phyloP scores from a whole-genome alignment of 2,797 vertebrate species.

The Tragopan temminckii region DNA sequence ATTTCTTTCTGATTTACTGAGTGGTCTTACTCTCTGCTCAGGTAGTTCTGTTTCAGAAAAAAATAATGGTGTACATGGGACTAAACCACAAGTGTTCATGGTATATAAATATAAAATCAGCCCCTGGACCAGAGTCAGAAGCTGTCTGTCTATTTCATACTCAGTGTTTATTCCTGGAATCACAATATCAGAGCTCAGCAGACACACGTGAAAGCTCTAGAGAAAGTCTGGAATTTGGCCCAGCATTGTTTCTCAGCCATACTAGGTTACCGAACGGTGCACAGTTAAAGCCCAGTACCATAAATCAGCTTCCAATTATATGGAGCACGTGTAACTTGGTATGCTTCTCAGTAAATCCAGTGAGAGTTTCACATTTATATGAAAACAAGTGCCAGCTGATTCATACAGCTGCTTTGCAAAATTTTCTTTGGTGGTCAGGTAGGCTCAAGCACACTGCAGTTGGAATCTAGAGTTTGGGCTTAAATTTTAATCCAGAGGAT shows the following conservation, averaged over 20 bases:
- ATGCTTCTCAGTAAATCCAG: background rate
- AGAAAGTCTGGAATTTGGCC: background rate
- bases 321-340: background rate
- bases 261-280: background rate
- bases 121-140: background rate
- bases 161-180: background rate
- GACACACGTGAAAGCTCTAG: background rate
- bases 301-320: background rate
- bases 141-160: background rate
- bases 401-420: background rate
- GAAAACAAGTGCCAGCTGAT: background rate
- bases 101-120: background rate
- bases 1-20: conserved; percentile 2
- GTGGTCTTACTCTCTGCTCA: background rate
- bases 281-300: background rate
- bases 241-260: background rate
- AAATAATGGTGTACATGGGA: background rate
- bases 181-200: background rate
- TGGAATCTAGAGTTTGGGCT: background rate
- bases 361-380: background rate
- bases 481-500: background rate
- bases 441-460: background rate
- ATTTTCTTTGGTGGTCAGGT: background rate
- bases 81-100: background rate
- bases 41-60: background rate